A percentile compares a stretch with the other conserved stretches of the same genome.
Conservation (phyloP, 2,797 vertebrate genomes). For the Oreochromis grahami region DNA sequence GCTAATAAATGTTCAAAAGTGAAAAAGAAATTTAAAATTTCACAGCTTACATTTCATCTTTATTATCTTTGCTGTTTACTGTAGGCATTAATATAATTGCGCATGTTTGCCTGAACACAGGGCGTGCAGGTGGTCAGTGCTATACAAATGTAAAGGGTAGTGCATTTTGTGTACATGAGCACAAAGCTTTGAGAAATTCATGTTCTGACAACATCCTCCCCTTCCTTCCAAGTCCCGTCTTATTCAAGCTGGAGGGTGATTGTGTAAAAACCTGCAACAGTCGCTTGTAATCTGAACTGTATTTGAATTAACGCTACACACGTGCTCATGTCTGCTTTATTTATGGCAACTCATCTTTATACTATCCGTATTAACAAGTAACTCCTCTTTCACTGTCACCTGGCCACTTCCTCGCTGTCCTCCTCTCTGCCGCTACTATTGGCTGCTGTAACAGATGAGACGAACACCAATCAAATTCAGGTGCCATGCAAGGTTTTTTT, state of each 20-base stretch:
- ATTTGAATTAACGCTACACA: neutral
- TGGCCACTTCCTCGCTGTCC: slow-evolving; percentile 2
- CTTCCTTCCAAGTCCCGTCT: neutral
- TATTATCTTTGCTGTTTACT: neutral
- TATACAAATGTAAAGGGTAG: neutral
- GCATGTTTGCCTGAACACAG: neutral
- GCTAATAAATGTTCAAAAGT: neutral
- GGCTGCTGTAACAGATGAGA: neutral
- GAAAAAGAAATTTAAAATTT: neutral
- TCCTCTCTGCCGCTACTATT: slow-evolving; percentile 13
- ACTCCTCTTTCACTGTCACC: neutral
- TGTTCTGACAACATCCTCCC: neutral
- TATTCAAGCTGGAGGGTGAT: fast-evolving
- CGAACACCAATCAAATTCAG: slow-evolving; percentile 26
- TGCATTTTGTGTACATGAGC: neutral
- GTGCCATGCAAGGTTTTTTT: slow-evolving; percentile 10
- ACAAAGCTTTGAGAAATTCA: neutral
- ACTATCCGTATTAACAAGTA: neutral
- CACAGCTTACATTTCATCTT: neutral
- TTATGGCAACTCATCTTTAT: neutral
- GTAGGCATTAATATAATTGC: neutral
- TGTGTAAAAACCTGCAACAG: neutral
- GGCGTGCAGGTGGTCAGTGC: no score
- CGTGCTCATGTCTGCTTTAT: neutral
- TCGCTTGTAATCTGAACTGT: neutral